Percentiles rank a stretch among this genome's conserved stretches.
Evolutionary conservation across 1,140 invertebrate species (phyloP).

Genomic region (Metaphire vulgaris): DNA sequence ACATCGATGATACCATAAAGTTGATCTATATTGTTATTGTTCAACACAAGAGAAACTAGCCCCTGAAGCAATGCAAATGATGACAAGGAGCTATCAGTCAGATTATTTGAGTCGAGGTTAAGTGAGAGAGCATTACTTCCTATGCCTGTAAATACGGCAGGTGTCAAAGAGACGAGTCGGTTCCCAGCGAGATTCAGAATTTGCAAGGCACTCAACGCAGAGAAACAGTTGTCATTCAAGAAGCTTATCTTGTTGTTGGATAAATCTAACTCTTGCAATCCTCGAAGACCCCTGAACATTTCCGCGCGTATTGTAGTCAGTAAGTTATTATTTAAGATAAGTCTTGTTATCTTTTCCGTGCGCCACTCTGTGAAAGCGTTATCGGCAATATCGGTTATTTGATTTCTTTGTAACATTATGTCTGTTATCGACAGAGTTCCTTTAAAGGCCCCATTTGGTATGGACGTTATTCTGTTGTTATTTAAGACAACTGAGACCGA

Average conservation of each 20-base stretch:
- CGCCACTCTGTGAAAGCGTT: background rate
- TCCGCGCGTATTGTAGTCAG: background rate
- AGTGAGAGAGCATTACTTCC: background rate
- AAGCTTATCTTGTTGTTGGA: background rate
- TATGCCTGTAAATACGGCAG: background rate
- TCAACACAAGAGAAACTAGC: background rate
- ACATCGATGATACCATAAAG: background rate
- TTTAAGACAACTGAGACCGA: background rate
- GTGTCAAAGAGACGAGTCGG: background rate
- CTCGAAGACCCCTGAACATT: background rate
- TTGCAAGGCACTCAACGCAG: background rate
- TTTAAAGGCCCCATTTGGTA: background rate
- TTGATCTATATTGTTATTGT: background rate
- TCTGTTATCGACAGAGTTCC: background rate
- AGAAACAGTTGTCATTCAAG: background rate
- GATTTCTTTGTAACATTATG: background rate
- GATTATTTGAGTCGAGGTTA: background rate
- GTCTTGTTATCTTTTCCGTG: background rate
- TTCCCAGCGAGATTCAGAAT: background rate
- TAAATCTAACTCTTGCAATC: background rate
- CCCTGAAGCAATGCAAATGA: background rate
- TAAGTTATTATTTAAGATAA: background rate
- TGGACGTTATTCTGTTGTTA: background rate
- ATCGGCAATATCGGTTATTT: background rate
- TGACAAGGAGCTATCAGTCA: background rate